Base-by-base conservation (phyloP, 2,113 vertebrate genomes). In the Rallus limicola region DNA sequence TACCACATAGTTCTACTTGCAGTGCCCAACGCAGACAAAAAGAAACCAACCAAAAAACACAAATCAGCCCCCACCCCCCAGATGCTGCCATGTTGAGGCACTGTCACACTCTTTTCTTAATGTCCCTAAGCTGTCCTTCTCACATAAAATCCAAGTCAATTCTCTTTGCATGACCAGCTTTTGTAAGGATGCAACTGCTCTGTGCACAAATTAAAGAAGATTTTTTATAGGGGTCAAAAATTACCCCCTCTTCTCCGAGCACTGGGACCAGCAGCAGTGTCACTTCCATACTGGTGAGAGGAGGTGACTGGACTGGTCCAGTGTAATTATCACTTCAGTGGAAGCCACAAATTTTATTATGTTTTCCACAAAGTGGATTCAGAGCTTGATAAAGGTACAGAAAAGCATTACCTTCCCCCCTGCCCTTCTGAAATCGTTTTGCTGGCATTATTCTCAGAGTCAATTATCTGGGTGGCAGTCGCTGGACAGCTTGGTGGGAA, bases 151-250 rank as follows among this genome's bases (percentile, higher is more conserved):
- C 12, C 68, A 86, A 28, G 18, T 36, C 58, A 19, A 53, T 29
- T 62, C 31, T 71, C 60, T 31, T 16, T 11, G 19, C 17, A 60
- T 46, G 33, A 75, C 13, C 17, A 72, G 1, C 11, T 82, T 80
- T 46, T 46, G 13, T 18, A 71, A 5, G 7, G 25, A n/a, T 31
- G 12, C 5, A n/a, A 65, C 31, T 40, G 42, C 23, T 52, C 64
- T 16, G 10, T 31, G 60, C 16, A 7, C 0, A 2, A 1, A 0
- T 9, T 5, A 36, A 24, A 72, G 11, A 5, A 17, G 9, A 2
- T n/a, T 8, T 17, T 64, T 70, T 23, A 78, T 13, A 67, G 9
- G 4, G 13, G 14, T 28, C 34, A 38, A 6, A 52, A 50, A 26
- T 8, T 17, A 28, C 23, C 5, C 14, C 10, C 0, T 0, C 6